phyloP scores from a whole-genome alignment of 2,888 invertebrate genomes.

The Hirtodrosophila confusa region DNA sequence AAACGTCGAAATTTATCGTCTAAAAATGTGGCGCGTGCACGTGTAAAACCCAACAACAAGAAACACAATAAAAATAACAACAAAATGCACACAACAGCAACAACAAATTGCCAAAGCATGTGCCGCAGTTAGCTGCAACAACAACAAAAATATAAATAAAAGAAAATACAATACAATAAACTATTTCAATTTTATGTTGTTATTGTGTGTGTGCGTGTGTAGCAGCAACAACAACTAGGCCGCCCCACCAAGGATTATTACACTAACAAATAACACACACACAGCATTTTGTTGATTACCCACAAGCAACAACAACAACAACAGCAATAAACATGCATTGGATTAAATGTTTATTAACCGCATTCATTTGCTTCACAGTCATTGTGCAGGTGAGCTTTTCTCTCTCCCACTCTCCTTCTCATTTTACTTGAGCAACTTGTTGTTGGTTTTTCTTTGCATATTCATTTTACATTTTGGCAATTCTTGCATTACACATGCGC shows the following conservation, averaged over 20 bases:
- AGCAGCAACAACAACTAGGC: slow-evolving; percentile 36
- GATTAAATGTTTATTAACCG: slow-evolving; percentile 84
- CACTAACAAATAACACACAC: slow-evolving; percentile 48
- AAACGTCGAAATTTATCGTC: slow-evolving; percentile 15
- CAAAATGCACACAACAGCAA: slow-evolving; percentile 55
- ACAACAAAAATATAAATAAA: slow-evolving; percentile 12
- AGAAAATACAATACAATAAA: slow-evolving; percentile 62
- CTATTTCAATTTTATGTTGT: slow-evolving; percentile 45
- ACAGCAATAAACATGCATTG: slow-evolving; percentile 82
- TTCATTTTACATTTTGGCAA: slow-evolving; percentile 22
- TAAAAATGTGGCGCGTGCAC: slow-evolving; percentile 73
- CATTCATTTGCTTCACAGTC: slow-evolving; percentile 83
- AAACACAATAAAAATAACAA: slow-evolving; percentile 33
- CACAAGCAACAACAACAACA: slow-evolving; percentile 41
- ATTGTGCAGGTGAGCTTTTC: slow-evolving; percentile 82
- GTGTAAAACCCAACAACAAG: slow-evolving; percentile 51
- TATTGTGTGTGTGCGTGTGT: slow-evolving; percentile 42
- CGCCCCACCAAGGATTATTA: slow-evolving; percentile 57
- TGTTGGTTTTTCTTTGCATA: slow-evolving; percentile 34
- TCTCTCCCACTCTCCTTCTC: slow-evolving; percentile 1
- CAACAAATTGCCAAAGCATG: slow-evolving; percentile 61
- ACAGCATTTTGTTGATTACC: slow-evolving; percentile 47
- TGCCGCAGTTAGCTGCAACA: slow-evolving; percentile 57
- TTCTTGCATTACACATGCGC: slow-evolving; percentile 46
- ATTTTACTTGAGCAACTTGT: slow-evolving; percentile 47